Evolutionary conservation across 2,113 vertebrate genomes (phyloP).

Genomic region (Corythaeola cristata): DNA sequence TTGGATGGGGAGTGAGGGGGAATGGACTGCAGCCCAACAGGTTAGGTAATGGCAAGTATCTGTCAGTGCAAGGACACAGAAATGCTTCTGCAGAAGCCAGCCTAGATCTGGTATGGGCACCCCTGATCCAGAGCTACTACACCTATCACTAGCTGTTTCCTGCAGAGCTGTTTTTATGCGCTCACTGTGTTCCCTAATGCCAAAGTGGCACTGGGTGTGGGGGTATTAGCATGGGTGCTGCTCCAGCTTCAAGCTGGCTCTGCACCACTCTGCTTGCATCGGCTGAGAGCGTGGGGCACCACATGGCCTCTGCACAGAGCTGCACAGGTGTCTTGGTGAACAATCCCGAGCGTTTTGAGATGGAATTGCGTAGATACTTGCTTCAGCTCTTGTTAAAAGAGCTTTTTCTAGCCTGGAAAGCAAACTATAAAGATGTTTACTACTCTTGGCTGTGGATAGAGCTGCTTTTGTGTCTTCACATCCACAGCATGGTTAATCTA

Average conservation of each 20-base stretch:
- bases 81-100: not conserved
- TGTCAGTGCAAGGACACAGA: not conserved
- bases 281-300: fast-evolving
- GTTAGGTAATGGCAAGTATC: not conserved
- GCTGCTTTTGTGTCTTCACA: not conserved
- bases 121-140: not conserved
- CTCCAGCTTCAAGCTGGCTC: not conserved
- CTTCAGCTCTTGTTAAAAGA: not conserved
- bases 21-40: fast-evolving
- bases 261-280: not conserved
- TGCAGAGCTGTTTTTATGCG: not conserved
- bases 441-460: not conserved
- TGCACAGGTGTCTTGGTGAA: not conserved
- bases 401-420: not conserved
- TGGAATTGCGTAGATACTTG: not conserved
- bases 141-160: not conserved
- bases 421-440: not conserved
- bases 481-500: conserved; percentile 34
- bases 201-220: not conserved
- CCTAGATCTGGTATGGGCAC: not conserved
- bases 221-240: not conserved
- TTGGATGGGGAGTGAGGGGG: not conserved
- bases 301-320: not conserved
- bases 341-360: not conserved
- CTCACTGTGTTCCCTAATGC: not conserved